A percentile compares a stretch with the other conserved stretches of the same genome.
Evolutionary conservation across 1,140 invertebrate genomes (phyloP).

Genomic region (Cylas formicarius): DNA sequence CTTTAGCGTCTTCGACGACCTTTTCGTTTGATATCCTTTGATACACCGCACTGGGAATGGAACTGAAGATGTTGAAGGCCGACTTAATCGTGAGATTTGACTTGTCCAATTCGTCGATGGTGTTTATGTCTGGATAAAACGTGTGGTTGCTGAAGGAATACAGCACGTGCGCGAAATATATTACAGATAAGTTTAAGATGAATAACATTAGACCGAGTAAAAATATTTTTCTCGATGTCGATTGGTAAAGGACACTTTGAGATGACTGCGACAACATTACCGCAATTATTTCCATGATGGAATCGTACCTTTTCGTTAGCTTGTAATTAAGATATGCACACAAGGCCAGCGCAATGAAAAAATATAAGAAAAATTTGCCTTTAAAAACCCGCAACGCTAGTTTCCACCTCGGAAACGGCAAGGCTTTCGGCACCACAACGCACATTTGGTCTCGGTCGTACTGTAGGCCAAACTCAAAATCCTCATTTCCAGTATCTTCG

Average conservation of each 20-base stretch:
- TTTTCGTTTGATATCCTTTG: conserved; percentile 8
- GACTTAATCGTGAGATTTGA: conserved; percentile 4
- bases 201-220: conserved; percentile 1
- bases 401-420: conserved; percentile 17
- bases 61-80: conserved; percentile 10
- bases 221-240: conserved; percentile 6
- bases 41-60: neutral
- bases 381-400: conserved; percentile 2
- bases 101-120: conserved; percentile 13
- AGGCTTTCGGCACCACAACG: conserved; percentile 15
- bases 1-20: neutral
- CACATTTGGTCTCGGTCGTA: conserved; percentile 17
- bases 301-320: conserved; percentile 4
- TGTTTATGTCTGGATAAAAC: conserved; percentile 12
- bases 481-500: neutral
- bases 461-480: conserved; percentile 9
- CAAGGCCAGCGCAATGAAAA: neutral
- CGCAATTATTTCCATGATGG: neutral
- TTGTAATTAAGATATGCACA: conserved; percentile 8
- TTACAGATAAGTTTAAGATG: conserved; percentile 7
- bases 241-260: no score
- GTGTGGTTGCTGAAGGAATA: neutral
- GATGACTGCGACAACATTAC: neutral
- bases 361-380: conserved; percentile 1
- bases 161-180: conserved; percentile 7